Evolutionary conservation across 2,797 vertebrate genomes (phyloP).

Genomic region (Smutsia temminckii): DNA sequence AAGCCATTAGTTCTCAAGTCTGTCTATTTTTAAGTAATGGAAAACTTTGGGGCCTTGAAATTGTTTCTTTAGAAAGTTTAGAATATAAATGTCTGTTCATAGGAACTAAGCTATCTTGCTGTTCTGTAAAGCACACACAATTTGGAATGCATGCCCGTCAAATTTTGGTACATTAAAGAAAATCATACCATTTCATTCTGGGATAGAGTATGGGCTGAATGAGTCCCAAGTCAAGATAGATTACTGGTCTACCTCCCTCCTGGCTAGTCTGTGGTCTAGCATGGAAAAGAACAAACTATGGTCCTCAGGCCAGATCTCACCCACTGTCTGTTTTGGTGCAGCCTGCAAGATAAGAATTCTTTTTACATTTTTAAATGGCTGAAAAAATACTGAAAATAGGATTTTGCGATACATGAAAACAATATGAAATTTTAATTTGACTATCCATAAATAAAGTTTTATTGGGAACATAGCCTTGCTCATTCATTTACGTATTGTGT

Average conservation of each 20-base stretch:
- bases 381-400: not conserved
- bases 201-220: not conserved
- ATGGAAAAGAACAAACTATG: not conserved
- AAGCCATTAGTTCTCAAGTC: conserved; percentile 79
- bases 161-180: not conserved
- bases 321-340: not conserved
- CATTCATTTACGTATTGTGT: accelerated
- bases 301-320: not conserved
- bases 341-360: not conserved
- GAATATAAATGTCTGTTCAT: conserved; percentile 77
- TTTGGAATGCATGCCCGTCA: not conserved
- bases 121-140: not conserved
- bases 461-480: not conserved
- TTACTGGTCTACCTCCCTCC: not conserved
- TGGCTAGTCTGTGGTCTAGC: not conserved
- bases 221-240: not conserved
- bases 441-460: not conserved
- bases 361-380: not conserved
- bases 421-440: not conserved
- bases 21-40: conserved; percentile 81
- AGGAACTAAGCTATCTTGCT: conserved; percentile 76
- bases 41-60: conserved; percentile 80
- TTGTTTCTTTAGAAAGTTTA: conserved; percentile 81
- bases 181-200: not conserved
- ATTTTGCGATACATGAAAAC: not conserved